Conservation (phyloP, 2,797 vertebrate species). For the Aldrovandia affinis region DNA sequence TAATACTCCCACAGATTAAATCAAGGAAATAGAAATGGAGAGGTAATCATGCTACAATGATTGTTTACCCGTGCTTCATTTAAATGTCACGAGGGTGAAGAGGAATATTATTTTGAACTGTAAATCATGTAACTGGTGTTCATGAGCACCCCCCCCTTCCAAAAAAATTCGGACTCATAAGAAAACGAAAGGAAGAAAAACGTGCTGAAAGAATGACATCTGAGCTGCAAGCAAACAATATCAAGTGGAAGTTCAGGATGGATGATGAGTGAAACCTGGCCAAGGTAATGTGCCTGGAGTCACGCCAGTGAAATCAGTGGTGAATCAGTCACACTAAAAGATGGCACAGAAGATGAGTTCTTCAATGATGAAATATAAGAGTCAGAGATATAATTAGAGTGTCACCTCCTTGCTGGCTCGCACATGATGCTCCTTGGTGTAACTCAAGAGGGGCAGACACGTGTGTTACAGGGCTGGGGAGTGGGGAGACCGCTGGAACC, state of each 20-base stretch:
- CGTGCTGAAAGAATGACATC: constrained; percentile 10
- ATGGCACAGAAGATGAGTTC: constrained; percentile 63
- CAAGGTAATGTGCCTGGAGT: constrained; percentile 29
- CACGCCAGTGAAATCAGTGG: constrained; percentile 47
- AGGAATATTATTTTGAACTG: too few species aligned
- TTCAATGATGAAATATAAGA: constrained; percentile 54
- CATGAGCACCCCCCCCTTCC: too few species aligned
- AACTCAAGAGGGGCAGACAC: constrained; percentile 65
- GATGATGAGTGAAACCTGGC: constrained; percentile 22
- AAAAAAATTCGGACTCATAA: too few species aligned
- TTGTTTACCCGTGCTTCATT: too few species aligned
- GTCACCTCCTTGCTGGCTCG: constrained; percentile 43
- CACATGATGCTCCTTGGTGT: constrained; percentile 59
- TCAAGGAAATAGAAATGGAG: too few species aligned
- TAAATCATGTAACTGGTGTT: too few species aligned
- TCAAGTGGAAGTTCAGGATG: not conserved
- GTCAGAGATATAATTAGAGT: constrained; percentile 71
- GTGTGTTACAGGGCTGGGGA: constrained; percentile 32
- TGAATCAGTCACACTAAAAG: constrained; percentile 51
- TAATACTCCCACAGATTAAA: too few species aligned
- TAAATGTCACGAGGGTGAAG: too few species aligned
- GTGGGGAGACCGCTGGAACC: constrained; percentile 39
- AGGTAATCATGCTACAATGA: too few species aligned
- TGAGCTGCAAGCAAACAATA: not conserved
- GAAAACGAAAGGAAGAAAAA: too few species aligned